phyloP scores from a whole-genome alignment of 2,797 vertebrate species.

The Potorous gilbertii region DNA sequence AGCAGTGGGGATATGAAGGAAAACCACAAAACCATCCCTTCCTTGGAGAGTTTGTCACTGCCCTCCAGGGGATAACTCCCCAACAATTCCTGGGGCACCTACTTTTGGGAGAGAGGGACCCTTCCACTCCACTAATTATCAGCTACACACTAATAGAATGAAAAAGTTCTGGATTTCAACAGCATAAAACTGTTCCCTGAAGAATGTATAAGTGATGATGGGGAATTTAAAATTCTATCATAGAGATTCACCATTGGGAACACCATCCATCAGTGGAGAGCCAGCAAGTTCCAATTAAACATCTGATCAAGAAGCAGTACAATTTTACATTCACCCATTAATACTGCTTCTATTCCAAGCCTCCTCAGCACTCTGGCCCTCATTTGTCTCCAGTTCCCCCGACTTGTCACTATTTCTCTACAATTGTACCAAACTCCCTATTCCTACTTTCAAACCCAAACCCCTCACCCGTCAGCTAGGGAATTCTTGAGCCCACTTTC shows the following conservation, averaged over 20 bases:
- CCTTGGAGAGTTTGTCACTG: background rate
- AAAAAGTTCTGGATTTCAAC: background rate
- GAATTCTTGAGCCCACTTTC: background rate
- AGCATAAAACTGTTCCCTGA: background rate
- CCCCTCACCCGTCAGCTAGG: background rate
- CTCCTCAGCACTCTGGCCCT: background rate
- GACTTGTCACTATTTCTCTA: slow-evolving; percentile 18
- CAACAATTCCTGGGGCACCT: background rate
- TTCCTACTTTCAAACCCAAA: background rate
- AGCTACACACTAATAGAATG: background rate
- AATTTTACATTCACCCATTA: slow-evolving; percentile 45
- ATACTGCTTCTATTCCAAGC: slow-evolving; percentile 53
- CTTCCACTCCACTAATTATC: background rate
- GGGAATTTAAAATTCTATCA: slow-evolving; percentile 37
- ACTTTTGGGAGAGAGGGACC: background rate
- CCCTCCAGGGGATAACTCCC: background rate
- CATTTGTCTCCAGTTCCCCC: background rate
- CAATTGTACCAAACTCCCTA: background rate
- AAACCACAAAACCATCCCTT: background rate
- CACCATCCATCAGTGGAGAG: slow-evolving; percentile 15
- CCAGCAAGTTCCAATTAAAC: slow-evolving; percentile 63
- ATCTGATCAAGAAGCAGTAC: slow-evolving; percentile 15
- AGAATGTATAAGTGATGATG: slow-evolving; percentile 14
- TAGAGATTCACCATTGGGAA: background rate
- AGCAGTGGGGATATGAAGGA: background rate